Evolutionary conservation across 2,113 vertebrate species (phyloP), one percentile per base, ranked within the genome.

Genomic region (Bufo bufo): DNA sequence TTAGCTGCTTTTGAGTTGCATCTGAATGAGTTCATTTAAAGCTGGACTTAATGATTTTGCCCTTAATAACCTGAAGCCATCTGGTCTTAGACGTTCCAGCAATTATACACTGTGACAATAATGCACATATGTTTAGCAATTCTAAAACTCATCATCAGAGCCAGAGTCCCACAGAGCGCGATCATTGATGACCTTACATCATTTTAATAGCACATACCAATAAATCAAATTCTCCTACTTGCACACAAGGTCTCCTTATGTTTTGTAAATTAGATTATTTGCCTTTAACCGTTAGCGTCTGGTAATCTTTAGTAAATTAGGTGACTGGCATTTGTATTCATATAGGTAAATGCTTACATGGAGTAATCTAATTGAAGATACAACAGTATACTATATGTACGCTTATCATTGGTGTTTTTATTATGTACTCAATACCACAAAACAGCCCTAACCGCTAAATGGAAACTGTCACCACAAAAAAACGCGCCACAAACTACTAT

Each of bases 61-160:
- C 82, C 82, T 89, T 89, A 89, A 89, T 89, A 84, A 84, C 87
- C 87, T 83, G 49, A 84, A 84, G 61, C 87, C 87, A 89, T 89
- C 82, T 89, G 87, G 72, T 69, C 23, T 50, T 52, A 84, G 87
- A 89, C 87, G 50, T 88, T 84, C 87, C 23, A 88, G 71, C 56
- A 88, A 88, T 88, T 88, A 84, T 83, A 84, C 56, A 43, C 87
- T 84, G 72, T 88, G 72, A 89, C 87, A 89, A 89, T 89, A 78
- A 66, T 75, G 80, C 82, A 89, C 87, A 89, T 89, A 89, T 89
- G 87, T 78, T 89, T 78, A 89, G 81, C 81, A 69, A 78, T 84
- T 89, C 72, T n/a, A 84, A 50, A 78, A 84, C 59, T 84, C 74
- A 19, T 84, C 82, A n/a, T 89, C 20, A 49, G 33, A 78, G 82